Conservation (phyloP, 2,888 invertebrate species). For the Phalera bucephala region DNA sequence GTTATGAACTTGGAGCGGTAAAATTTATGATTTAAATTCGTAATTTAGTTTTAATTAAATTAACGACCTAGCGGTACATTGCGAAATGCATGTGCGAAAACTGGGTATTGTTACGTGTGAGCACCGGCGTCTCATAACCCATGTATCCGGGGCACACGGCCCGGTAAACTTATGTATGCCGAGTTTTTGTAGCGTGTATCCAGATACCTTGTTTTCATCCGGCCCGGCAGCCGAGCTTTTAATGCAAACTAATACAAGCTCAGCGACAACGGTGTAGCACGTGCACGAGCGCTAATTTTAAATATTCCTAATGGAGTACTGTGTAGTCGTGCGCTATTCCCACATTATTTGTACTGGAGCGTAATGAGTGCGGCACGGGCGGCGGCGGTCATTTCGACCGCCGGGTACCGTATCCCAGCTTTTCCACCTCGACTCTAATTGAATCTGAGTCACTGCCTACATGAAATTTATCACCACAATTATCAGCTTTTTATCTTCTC, state of each 20-base stretch:
- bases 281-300: constrained; percentile 2
- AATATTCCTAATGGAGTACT: neutral
- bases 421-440: constrained; percentile 43
- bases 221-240: constrained; percentile 37
- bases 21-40: constrained; percentile 13
- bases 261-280: constrained; percentile 15
- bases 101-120: constrained; percentile 6
- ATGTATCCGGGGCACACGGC: constrained; percentile 32
- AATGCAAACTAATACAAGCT: constrained; percentile 35
- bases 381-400: constrained; percentile 31
- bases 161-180: constrained; percentile 22
- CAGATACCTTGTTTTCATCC: constrained; percentile 38
- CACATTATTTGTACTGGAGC: constrained; percentile 22
- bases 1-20: too few species aligned
- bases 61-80: neutral
- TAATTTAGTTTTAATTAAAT: constrained; percentile 17
- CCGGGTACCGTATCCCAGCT: constrained; percentile 28
- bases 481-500: constrained; percentile 51
- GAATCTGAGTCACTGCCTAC: constrained; percentile 51
- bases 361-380: constrained; percentile 23
- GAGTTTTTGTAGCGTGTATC: constrained; percentile 30
- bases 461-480: constrained; percentile 53
- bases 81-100: neutral
- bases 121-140: constrained; percentile 28
- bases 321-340: constrained; percentile 6